These are phyloP conservation scores for Onthophagus taurus DNA, from an alignment of 1,140 invertebrate species.

Conservation along the genomic window DNA sequence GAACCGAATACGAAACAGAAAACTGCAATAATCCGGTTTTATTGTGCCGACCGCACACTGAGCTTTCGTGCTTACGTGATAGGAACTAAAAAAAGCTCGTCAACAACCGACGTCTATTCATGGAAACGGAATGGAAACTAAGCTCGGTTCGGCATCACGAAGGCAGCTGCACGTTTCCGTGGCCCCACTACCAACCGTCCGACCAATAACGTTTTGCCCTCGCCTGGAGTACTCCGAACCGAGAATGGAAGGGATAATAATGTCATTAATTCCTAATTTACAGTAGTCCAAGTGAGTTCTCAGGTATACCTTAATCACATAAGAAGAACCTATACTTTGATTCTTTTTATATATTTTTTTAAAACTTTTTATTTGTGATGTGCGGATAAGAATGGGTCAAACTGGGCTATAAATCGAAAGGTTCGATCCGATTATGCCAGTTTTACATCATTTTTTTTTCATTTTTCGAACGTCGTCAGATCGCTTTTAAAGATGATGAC, in stretches of 20 bases:
- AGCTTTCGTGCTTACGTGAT: no score
- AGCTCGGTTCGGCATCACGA: background rate
- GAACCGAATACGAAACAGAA: no score
- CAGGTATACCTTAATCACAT: constrained; percentile 10
- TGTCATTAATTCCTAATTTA: constrained; percentile 39
- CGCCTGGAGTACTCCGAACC: background rate
- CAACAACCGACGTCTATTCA: background rate
- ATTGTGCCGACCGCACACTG: no score
- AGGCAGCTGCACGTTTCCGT: background rate
- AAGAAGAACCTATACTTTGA: background rate
- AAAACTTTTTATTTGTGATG: no score
- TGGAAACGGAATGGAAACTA: background rate
- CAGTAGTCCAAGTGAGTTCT: constrained; percentile 15
- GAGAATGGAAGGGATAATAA: constrained; percentile 33
- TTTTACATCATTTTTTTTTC: background rate
- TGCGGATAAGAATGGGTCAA: background rate
- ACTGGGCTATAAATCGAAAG: background rate
- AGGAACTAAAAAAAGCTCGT: no score
- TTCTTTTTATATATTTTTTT: background rate
- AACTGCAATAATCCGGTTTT: no score
- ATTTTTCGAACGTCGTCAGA: background rate
- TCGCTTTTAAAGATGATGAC: no score
- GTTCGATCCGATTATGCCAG: background rate
- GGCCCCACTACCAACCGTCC: constrained; percentile 3
- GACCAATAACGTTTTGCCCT: constrained; percentile 24